A percentile compares a stretch with the other conserved stretches of the same genome.
phyloP scores from a whole-genome alignment of 37 sponge, comb jelly and placozoan genomes.

The Beroe forskalii region DNA sequence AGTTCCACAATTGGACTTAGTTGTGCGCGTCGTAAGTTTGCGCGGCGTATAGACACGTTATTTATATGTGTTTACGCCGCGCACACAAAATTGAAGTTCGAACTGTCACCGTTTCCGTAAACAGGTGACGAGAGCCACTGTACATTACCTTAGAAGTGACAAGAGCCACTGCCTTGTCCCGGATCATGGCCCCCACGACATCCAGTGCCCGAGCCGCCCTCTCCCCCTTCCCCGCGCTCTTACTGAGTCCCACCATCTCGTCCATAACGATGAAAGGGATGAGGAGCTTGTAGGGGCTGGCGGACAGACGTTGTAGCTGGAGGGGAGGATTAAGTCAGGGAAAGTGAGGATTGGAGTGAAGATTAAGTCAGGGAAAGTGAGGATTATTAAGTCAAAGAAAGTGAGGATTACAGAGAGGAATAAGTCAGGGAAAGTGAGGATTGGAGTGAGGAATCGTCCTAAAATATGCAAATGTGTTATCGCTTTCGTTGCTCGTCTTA shows the following conservation, averaged over 20 bases:
- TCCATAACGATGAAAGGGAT: slow-evolving; percentile 24
- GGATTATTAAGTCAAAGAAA: background rate
- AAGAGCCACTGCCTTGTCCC: slow-evolving; percentile 4
- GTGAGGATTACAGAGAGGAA: background rate
- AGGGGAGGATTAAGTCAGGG: background rate
- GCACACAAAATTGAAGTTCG: no score
- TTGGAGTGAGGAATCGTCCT: background rate
- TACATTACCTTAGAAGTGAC: slow-evolving; percentile 50
- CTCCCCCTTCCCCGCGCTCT: slow-evolving; percentile 13
- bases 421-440: background rate
- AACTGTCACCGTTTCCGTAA: no score
- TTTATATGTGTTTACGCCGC: no score
- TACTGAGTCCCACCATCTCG: slow-evolving; percentile 21
- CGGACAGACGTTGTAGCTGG: background rate
- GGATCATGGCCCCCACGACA: background rate
- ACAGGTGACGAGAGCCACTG: no score
- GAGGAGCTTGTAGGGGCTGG: background rate
- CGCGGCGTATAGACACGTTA: no score
- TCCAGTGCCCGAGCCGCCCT: slow-evolving; percentile 16
- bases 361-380: background rate
- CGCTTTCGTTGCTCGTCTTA: no score
- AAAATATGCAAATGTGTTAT: no score
- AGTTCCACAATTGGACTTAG: no score
- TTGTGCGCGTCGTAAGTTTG: no score
- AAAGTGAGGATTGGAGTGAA: background rate